These are phyloP conservation scores for Saccopteryx bilineata DNA, from an alignment of 2,113 vertebrate species.

Conservation along the genomic window DNA sequence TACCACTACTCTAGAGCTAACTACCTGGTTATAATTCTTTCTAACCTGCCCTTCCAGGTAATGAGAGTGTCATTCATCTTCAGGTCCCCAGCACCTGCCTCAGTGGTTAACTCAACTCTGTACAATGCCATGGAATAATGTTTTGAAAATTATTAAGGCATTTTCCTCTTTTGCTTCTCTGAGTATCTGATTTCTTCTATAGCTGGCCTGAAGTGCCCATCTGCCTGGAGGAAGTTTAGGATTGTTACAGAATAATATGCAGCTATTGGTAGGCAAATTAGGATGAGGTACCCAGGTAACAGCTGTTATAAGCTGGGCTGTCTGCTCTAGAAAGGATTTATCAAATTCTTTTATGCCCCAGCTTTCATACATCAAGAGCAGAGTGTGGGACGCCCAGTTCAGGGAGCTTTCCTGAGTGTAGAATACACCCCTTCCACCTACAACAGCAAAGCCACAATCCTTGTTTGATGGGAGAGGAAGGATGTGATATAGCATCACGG, in stretches of 20 bases:
- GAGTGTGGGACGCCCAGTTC: neutral
- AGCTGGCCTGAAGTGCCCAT: neutral
- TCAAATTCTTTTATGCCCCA: neutral
- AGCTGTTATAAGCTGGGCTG: neutral
- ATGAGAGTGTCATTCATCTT: neutral
- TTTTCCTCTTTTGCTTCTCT: slow-evolving; percentile 6
- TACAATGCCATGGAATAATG: neutral
- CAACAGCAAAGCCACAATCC: neutral
- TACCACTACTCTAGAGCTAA: neutral
- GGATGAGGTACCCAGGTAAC: neutral
- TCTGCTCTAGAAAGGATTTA: neutral
- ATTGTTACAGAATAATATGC: neutral
- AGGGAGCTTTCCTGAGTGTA: neutral
- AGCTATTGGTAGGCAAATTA: neutral
- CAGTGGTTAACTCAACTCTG: neutral
- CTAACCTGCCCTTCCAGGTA: neutral
- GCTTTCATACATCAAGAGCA: neutral
- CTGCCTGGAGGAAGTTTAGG: neutral
- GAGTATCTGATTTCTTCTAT: neutral
- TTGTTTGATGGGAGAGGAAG: neutral
- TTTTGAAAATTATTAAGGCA: neutral
- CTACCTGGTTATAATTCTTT: neutral
- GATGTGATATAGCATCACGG: neutral
- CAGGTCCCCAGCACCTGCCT: neutral
- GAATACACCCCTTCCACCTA: neutral